Base-by-base conservation (phyloP, 2,797 vertebrate species). In the Molothrus aeneus region DNA sequence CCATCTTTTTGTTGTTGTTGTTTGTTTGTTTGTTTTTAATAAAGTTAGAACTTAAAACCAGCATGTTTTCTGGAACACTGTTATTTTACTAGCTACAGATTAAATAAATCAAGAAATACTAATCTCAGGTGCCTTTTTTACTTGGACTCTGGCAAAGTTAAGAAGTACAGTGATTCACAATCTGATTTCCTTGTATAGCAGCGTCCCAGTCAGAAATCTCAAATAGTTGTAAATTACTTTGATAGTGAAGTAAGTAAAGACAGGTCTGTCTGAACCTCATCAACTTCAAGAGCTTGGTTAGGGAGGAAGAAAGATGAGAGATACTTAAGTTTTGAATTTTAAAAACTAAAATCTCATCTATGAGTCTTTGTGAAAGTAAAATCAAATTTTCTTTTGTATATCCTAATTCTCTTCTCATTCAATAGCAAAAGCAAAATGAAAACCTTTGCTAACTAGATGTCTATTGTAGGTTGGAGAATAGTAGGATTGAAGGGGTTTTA, bases 51-150 rank as follows among this genome's bases (percentile, higher is more conserved):
- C 61, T 90, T 81, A 47, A 34, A 92, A 94, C 3, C 47, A 3
- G 3, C 18, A 3, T 91, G 18, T 77, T 87, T 96, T 92, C 42
- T 91, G 50, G 42, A 73, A 65, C 18, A 34, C 43, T 89, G 77
- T 93, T 83, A 74, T 84, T 92, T 88, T 80, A 47, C 18, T 59
- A 69, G n/a, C 57, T 92, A 48, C 17, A 65, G 63, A 86, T 91
- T 85, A 92, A 88, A 82, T 91, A 92, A 72, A 83, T 77, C 32
- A 61, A 73, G n/a, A 86, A 79, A 57, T 72, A 43, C 9, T 85
- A 88, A 43, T 54, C 59, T 93, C 28, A 74, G 59, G 18, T 78
- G 40, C 8, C 8, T 40, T 92, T 80, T 88, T 83, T 40, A 59
- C 18, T 31, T 43, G 20, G 17, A 36, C 26, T 78, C 6, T 17